Evolutionary conservation across 2,888 invertebrate species (phyloP).

Genomic region (Leptothorax acervorum): DNA sequence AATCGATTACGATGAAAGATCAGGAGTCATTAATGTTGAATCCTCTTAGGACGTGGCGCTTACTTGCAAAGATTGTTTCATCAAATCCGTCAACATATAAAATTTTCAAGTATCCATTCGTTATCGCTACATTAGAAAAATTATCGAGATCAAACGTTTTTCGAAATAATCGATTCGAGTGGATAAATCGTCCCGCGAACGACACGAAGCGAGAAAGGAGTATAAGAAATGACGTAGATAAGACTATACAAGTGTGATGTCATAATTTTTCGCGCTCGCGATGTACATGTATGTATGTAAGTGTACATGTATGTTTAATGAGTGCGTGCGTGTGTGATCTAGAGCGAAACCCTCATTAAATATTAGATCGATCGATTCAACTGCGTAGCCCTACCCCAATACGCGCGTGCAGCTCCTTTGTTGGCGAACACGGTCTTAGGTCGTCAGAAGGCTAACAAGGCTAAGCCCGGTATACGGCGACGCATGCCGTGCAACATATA

Average conservation of each 20-base stretch:
- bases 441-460: conserved; percentile 72
- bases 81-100: conserved; percentile 33
- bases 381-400: conserved; percentile 67
- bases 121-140: conserved; percentile 59
- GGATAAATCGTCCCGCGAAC: conserved; percentile 57
- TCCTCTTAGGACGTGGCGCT: background rate
- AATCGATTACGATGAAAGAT: background rate
- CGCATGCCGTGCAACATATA: conserved; percentile 58
- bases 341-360: conserved; percentile 56
- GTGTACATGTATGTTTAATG: conserved; percentile 15
- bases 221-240: conserved; percentile 50
- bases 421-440: conserved; percentile 68
- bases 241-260: conserved; percentile 49
- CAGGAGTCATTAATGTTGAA: conserved; percentile 4
- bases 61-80: background rate
- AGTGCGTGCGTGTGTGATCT: conserved; percentile 10
- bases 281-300: conserved; percentile 8
- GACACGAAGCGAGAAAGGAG: conserved; percentile 68
- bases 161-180: conserved; percentile 45
- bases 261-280: conserved; percentile 35
- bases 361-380: conserved; percentile 76
- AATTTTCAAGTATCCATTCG: conserved; percentile 31
- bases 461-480: conserved; percentile 66
- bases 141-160: conserved; percentile 69
- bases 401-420: conserved; percentile 63